phyloP scores from a whole-genome alignment of 2,797 vertebrate species.

The Cercopithecus diana region DNA sequence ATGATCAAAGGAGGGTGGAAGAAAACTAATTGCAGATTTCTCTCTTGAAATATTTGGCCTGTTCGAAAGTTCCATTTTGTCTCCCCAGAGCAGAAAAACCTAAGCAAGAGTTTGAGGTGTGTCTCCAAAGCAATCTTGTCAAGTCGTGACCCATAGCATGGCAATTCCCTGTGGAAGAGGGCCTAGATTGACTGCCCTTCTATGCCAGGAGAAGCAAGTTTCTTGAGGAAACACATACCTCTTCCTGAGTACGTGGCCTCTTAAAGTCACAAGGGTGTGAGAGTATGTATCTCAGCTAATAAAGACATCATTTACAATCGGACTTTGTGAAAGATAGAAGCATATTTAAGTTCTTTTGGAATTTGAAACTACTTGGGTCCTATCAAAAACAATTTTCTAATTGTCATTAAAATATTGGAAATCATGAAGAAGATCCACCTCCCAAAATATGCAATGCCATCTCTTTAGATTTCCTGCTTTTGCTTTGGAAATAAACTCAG shows the following conservation, averaged over 20 bases:
- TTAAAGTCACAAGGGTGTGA: not conserved
- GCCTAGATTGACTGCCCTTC: not conserved
- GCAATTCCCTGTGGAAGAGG: not conserved
- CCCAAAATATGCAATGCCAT: not conserved
- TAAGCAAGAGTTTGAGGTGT: not conserved
- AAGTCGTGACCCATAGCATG: not conserved
- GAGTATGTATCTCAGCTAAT: not conserved
- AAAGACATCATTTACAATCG: not conserved
- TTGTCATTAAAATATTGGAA: not conserved
- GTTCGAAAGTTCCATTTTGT: not conserved
- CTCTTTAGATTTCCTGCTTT: not conserved
- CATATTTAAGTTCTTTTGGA: not conserved
- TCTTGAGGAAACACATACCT: not conserved
- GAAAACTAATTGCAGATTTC: conserved; percentile 54
- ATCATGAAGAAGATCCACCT: not conserved
- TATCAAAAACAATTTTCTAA: not conserved
- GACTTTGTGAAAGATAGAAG: not conserved
- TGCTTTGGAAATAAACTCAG: conserved; percentile 49
- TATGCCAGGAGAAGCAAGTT: not conserved
- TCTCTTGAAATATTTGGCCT: conserved; percentile 43
- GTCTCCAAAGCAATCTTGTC: not conserved
- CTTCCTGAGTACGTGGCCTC: not conserved
- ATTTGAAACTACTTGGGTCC: not conserved
- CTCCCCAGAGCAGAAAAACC: not conserved
- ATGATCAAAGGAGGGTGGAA: not conserved